Evolutionary conservation across 2,888 invertebrate species (phyloP).

Genomic region (Stenurella melanura): DNA sequence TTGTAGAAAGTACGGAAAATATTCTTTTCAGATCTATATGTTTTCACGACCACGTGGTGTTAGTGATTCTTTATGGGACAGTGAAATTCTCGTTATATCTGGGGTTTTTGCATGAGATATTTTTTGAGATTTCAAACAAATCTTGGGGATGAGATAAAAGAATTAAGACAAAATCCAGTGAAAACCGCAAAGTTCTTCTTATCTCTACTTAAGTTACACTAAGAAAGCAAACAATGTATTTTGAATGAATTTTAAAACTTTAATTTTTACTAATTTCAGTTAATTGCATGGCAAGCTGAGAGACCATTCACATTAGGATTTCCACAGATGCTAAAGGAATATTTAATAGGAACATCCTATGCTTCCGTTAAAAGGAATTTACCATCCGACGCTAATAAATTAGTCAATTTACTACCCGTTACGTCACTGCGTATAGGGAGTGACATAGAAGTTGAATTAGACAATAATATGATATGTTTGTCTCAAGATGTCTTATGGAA

Average conservation of each 20-base stretch:
- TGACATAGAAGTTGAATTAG: constrained; percentile 79
- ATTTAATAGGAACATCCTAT: constrained; percentile 84
- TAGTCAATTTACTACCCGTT: constrained; percentile 83
- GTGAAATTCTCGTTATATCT: too few species aligned
- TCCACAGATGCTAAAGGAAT: constrained; percentile 86
- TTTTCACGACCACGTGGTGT: too few species aligned
- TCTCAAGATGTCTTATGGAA: constrained; percentile 87
- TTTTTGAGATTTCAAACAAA: too few species aligned
- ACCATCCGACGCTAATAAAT: constrained; percentile 81
- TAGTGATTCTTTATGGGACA: too few species aligned
- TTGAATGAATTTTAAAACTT: neutral
- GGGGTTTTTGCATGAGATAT: too few species aligned
- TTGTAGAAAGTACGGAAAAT: too few species aligned
- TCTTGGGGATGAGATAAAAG: too few species aligned
- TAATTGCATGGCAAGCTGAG: constrained; percentile 79
- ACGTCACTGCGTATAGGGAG: constrained; percentile 78
- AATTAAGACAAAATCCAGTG: too few species aligned
- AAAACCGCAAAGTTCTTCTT: too few species aligned
- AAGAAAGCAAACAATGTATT: too few species aligned
- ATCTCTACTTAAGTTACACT: too few species aligned
- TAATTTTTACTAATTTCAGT: constrained; percentile 71
- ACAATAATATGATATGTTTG: constrained; percentile 76
- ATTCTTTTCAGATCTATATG: too few species aligned
- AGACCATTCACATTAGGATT: constrained; percentile 79
- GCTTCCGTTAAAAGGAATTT: constrained; percentile 83